Evolutionary conservation across 2,888 invertebrate species (phyloP).

Genomic region (Hypomecis punctinalis): DNA sequence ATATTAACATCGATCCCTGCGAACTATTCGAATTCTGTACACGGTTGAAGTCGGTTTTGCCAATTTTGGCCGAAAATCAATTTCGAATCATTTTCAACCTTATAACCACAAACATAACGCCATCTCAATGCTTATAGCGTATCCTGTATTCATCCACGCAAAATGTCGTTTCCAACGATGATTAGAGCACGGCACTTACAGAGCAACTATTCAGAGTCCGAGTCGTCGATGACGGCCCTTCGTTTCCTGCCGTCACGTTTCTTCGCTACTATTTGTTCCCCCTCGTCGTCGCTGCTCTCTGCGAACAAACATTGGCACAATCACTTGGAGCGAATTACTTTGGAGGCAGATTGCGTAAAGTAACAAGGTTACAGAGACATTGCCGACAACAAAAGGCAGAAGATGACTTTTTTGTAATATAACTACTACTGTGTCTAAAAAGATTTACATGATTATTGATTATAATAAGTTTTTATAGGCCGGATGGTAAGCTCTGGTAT

Average conservation of each 20-base stretch:
- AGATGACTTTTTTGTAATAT: background rate
- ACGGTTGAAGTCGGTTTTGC: too few relatives aligned
- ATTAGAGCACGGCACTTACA: slow-evolving; percentile 12
- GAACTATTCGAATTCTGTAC: too few relatives aligned
- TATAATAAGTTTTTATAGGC: too few relatives aligned
- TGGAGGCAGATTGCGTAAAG: slow-evolving; percentile 10
- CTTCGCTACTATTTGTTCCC: slow-evolving; percentile 59
- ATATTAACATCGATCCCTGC: too few relatives aligned
- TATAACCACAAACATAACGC: too few relatives aligned
- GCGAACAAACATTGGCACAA: slow-evolving; percentile 46
- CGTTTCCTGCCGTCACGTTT: slow-evolving; percentile 67
- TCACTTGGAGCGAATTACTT: slow-evolving; percentile 39
- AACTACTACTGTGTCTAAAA: background rate
- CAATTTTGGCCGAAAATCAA: too few relatives aligned
- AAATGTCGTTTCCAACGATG: slow-evolving; percentile 11
- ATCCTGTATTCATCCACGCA: background rate
- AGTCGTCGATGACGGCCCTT: slow-evolving; percentile 72
- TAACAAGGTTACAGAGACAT: slow-evolving; percentile 18
- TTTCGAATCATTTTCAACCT: too few relatives aligned
- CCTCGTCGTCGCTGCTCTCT: slow-evolving; percentile 70
- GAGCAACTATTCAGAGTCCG: slow-evolving; percentile 58
- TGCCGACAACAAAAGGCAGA: background rate
- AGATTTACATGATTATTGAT: background rate
- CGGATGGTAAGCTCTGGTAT: too few relatives aligned
- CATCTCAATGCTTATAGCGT: too few relatives aligned